Evolutionary conservation across 1,140 invertebrate species (phyloP).

Genomic region (Aphelenchoides fujianensis): DNA sequence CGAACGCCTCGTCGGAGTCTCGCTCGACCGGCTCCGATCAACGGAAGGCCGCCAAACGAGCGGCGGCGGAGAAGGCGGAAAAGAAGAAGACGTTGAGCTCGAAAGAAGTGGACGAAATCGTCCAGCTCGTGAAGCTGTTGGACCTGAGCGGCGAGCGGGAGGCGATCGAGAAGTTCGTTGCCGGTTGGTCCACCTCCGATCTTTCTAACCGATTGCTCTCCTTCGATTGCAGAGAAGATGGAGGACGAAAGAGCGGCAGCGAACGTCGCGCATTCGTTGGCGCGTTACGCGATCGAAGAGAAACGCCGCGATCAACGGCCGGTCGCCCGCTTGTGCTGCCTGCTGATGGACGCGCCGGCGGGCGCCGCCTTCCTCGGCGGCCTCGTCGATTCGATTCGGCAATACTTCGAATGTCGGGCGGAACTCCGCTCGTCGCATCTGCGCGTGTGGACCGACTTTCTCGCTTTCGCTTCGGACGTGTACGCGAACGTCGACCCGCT

Average conservation of each 20-base stretch:
- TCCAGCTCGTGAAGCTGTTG: not conserved
- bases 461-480: slow-evolving; percentile 52
- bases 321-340: slow-evolving; percentile 38
- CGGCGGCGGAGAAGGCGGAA: too few relatives aligned
- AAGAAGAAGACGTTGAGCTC: slow-evolving; percentile 13
- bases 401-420: slow-evolving; percentile 56
- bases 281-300: slow-evolving; percentile 50
- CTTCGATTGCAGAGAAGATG: slow-evolving; percentile 37
- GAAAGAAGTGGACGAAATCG: slow-evolving; percentile 25
- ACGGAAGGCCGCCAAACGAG: too few relatives aligned
- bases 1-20: too few relatives aligned
- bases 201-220: slow-evolving; percentile 5
- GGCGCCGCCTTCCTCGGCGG: slow-evolving; percentile 44
- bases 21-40: too few relatives aligned
- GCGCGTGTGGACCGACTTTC: slow-evolving; percentile 52
- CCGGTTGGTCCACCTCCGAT: not conserved
- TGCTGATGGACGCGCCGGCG: slow-evolving; percentile 39
- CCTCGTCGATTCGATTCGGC: slow-evolving; percentile 41
- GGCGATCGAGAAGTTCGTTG: slow-evolving; percentile 18
- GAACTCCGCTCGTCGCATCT: slow-evolving; percentile 50
- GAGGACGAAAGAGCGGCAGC: slow-evolving; percentile 24
- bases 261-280: slow-evolving; percentile 27
- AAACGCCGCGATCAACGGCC: slow-evolving; percentile 20
- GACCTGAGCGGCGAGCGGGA: slow-evolving; percentile 10
- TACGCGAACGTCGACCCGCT: slow-evolving; percentile 52